A percentile compares a stretch with the other conserved stretches of the same genome.
Conservation (phyloP, 1,140 invertebrate species). For the Myzus persicae region DNA sequence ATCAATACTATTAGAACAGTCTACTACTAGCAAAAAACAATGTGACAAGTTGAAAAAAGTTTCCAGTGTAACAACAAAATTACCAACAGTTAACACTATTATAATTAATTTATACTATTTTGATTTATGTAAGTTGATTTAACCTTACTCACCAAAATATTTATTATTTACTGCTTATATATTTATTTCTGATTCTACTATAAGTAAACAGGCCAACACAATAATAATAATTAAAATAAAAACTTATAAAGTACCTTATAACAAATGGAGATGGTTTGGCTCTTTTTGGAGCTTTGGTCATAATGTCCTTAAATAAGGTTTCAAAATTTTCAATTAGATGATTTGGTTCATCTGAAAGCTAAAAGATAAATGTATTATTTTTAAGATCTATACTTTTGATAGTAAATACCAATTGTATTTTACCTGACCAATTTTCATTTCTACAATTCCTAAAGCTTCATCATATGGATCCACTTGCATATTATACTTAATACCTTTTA, state of each 20-base stretch:
- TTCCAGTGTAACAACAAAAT: too few relatives aligned
- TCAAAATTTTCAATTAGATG: constrained; percentile 42
- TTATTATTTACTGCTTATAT: too few relatives aligned
- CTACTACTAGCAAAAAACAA: too few relatives aligned
- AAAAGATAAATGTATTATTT: not conserved
- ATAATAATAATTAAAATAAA: too few relatives aligned
- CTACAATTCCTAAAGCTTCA: constrained; percentile 46
- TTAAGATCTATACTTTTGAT: not conserved
- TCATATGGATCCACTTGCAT: constrained; percentile 56
- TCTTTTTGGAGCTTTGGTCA: constrained; percentile 55
- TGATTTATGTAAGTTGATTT: too few relatives aligned
- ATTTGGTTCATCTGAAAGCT: constrained; percentile 36
- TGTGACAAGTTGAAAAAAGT: too few relatives aligned
- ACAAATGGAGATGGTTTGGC: constrained; percentile 15
- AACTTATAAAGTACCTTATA: not conserved
- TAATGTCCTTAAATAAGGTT: constrained; percentile 44
- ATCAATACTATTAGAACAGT: too few relatives aligned
- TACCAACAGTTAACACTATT: too few relatives aligned
- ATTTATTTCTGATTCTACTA: too few relatives aligned
- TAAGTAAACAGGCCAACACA: too few relatives aligned
- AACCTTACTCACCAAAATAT: too few relatives aligned
- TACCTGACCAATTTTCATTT: constrained; percentile 53
- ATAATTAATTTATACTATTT: too few relatives aligned
- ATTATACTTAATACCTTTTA: constrained; percentile 47
- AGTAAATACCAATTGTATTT: not conserved